These are phyloP conservation scores for Stegophylla sp. DNA, from an alignment of 2,888 invertebrate genomes.

Conservation along the genomic window DNA sequence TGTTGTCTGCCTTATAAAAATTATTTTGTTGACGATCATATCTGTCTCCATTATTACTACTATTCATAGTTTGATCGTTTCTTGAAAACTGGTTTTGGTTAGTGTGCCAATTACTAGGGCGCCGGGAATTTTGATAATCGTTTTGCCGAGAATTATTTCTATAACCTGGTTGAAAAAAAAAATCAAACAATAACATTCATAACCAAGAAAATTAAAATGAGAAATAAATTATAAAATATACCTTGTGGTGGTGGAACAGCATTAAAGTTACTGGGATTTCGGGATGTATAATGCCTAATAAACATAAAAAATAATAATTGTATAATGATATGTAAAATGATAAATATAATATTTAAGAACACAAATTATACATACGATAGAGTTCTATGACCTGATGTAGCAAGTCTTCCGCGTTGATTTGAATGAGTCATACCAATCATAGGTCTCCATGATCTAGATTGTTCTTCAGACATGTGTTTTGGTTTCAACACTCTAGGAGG, in stretches of 20 bases:
- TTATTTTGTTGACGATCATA: slow-evolving; percentile 35
- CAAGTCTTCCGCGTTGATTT: slow-evolving; percentile 72
- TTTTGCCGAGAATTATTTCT: slow-evolving; percentile 40
- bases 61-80: slow-evolving; percentile 9
- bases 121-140: slow-evolving; percentile 17
- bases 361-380: slow-evolving; percentile 68
- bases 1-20: slow-evolving; percentile 4
- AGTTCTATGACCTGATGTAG: slow-evolving; percentile 77
- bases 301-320: slow-evolving; percentile 43
- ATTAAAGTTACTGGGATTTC: slow-evolving; percentile 64
- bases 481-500: slow-evolving; percentile 82
- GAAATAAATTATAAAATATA: slow-evolving; percentile 5
- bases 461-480: slow-evolving; percentile 72
- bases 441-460: slow-evolving; percentile 77
- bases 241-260: slow-evolving; percentile 61
- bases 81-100: slow-evolving; percentile 39
- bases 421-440: slow-evolving; percentile 78
- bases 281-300: slow-evolving; percentile 64
- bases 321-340: neutral
- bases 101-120: slow-evolving; percentile 31
- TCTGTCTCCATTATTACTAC: neutral
- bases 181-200: neutral
- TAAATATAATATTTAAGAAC: neutral
- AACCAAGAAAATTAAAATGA: neutral
- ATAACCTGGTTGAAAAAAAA: slow-evolving; percentile 12